These are phyloP conservation scores for Cremastinae sp. DNA, from an alignment of 2,888 invertebrate species.

Conservation along the genomic window DNA sequence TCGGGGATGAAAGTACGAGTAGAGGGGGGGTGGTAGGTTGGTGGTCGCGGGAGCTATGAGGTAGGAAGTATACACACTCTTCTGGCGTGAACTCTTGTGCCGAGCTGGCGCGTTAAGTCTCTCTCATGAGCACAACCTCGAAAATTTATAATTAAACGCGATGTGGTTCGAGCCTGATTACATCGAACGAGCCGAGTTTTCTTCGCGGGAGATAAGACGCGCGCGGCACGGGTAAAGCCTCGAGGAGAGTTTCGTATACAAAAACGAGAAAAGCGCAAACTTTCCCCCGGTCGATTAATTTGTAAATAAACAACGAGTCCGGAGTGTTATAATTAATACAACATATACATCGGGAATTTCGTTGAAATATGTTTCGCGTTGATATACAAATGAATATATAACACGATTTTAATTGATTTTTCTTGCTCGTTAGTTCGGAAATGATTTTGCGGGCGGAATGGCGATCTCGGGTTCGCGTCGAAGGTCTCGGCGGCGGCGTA, in stretches of 20 bases:
- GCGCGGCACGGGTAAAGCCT: conserved; percentile 10
- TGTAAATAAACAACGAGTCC: too few species aligned
- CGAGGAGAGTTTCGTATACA: background rate
- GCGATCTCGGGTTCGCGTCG: conserved; percentile 59
- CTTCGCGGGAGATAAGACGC: conserved; percentile 48
- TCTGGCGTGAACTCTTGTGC: conserved; percentile 49
- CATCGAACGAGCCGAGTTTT: conserved; percentile 69
- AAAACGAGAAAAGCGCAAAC: background rate
- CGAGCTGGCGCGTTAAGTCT: conserved; percentile 53
- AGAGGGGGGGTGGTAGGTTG: background rate
- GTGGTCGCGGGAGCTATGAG: conserved; percentile 13
- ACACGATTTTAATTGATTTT: conserved; percentile 39
- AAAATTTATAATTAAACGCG: conserved; percentile 78
- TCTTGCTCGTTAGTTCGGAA: background rate
- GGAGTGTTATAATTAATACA: too few species aligned
- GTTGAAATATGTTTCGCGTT: too few species aligned
- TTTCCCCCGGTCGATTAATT: too few species aligned
- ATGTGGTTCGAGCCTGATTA: conserved; percentile 72
- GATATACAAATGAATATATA: too few species aligned
- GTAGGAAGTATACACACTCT: conserved; percentile 33
- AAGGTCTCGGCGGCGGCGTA: conserved; percentile 64
- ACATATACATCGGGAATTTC: too few species aligned
- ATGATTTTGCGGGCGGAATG: conserved; percentile 2
- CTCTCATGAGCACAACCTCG: conserved; percentile 65
- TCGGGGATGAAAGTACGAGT: conserved; percentile 1